Conservation (phyloP, 1,140 invertebrate species). For the Elymnias hypermnestra region DNA sequence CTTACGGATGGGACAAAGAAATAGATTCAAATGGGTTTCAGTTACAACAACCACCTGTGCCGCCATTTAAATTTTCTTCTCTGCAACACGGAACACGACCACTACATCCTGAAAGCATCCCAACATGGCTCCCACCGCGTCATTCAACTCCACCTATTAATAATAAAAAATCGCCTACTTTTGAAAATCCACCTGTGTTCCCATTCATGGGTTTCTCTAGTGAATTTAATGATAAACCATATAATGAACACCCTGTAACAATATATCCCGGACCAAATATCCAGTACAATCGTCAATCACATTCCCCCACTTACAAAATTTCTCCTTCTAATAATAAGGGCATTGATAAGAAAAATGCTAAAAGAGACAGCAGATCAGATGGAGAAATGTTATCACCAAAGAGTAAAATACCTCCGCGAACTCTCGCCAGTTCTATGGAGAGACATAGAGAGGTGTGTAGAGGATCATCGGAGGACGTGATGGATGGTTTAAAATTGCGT, state of each 20-base stretch:
- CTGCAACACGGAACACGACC: constrained; percentile 77
- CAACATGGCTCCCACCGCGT: constrained; percentile 65
- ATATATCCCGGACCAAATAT: constrained; percentile 77
- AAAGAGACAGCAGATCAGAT: constrained; percentile 62
- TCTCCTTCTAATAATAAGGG: constrained; percentile 55
- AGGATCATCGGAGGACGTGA: constrained; percentile 64
- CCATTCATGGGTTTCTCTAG: constrained; percentile 70
- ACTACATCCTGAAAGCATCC: constrained; percentile 44
- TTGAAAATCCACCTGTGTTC: constrained; percentile 63
- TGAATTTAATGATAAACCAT: constrained; percentile 73
- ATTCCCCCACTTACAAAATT: constrained; percentile 67
- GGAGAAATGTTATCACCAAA: constrained; percentile 73
- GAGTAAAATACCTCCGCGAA: constrained; percentile 79
- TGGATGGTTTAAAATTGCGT: constrained; percentile 62
- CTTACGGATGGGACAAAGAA: constrained; percentile 83
- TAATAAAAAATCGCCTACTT: constrained; percentile 60
- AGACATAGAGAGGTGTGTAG: constrained; percentile 86
- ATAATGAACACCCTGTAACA: constrained; percentile 79
- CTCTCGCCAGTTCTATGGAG: constrained; percentile 82
- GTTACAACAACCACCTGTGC: constrained; percentile 75
- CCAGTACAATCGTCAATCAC: constrained; percentile 58
- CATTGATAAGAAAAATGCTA: constrained; percentile 49
- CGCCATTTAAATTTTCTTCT: constrained; percentile 80
- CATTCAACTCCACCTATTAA: constrained; percentile 33
- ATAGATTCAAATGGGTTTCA: constrained; percentile 69